These are phyloP conservation scores for Parnassius apollo DNA, from an alignment of 2,888 invertebrate species.

Conservation along the genomic window DNA sequence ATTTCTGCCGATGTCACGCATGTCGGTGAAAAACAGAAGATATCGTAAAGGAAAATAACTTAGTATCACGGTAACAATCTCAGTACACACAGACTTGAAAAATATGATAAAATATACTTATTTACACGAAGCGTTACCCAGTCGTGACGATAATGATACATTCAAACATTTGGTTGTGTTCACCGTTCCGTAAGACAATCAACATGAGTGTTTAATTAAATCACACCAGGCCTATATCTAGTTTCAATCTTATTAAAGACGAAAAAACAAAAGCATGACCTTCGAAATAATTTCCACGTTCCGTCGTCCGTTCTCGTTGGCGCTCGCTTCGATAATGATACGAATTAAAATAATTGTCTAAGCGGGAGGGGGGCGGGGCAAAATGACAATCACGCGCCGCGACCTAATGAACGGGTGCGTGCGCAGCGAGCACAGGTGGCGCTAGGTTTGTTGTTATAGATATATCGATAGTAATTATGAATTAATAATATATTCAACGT, in stretches of 20 bases:
- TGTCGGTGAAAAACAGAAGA: too few relatives aligned
- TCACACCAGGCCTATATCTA: not conserved
- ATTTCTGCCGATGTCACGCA: too few relatives aligned
- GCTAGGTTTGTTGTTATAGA: conserved; percentile 1
- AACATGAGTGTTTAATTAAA: not conserved
- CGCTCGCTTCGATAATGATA: conserved; percentile 60
- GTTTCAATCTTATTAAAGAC: conserved; percentile 8
- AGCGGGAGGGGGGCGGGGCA: conserved; percentile 64
- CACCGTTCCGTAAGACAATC: not conserved
- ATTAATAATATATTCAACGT: too few relatives aligned
- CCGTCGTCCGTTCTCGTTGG: conserved; percentile 37
- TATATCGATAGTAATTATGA: too few relatives aligned
- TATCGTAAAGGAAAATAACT: too few relatives aligned
- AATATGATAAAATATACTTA: too few relatives aligned
- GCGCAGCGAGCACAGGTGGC: conserved; percentile 59
- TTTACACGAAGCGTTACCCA: too few relatives aligned
- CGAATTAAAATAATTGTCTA: conserved; percentile 75
- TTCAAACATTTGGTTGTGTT: not conserved
- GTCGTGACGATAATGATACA: not conserved
- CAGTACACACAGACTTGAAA: too few relatives aligned
- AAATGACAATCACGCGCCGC: conserved; percentile 77
- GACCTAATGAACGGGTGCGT: conserved; percentile 75
- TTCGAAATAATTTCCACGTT: conserved; percentile 34
- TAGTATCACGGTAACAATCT: too few relatives aligned
- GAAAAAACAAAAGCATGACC: conserved; percentile 21